These are phyloP conservation scores for Latrodectus hesperus DNA, from an alignment of 2,888 invertebrate genomes.

Conservation along the genomic window DNA sequence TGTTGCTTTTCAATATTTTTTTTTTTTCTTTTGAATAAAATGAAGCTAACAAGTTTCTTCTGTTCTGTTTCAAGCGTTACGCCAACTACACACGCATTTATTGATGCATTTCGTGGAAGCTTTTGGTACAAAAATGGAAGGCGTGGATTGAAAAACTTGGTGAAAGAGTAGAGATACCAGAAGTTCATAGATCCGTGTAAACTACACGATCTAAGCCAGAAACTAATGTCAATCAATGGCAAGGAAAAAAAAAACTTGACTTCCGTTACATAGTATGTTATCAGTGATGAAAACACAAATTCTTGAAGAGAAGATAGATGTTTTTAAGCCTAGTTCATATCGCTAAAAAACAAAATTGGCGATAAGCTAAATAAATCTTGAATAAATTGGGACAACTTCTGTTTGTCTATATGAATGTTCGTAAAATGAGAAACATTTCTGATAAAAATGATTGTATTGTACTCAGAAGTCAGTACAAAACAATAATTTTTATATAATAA, in stretches of 20 bases:
- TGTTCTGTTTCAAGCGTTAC: constrained; percentile 44
- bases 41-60: too few relatives aligned
- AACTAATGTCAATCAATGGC: constrained; percentile 18
- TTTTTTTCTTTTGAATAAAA: too few relatives aligned
- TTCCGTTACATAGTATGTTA: constrained; percentile 32
- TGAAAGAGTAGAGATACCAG: constrained; percentile 22
- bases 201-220: neutral
- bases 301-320: constrained; percentile 28
- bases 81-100: constrained; percentile 41
- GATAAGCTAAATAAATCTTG: too few relatives aligned
- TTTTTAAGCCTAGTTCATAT: neutral
- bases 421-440: too few relatives aligned
- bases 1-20: too few relatives aligned
- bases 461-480: too few relatives aligned
- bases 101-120: constrained; percentile 23
- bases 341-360: too few relatives aligned
- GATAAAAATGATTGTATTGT: too few relatives aligned
- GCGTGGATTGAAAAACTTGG: constrained; percentile 28
- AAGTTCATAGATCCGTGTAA: neutral
- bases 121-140: constrained; percentile 17
- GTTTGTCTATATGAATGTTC: too few relatives aligned
- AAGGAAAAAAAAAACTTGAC: constrained; percentile 5
- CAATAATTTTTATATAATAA: too few relatives aligned
- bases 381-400: too few relatives aligned
- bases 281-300: constrained; percentile 31